These are phyloP conservation scores for Ailurus styani DNA, from an alignment of 2,113 vertebrate genomes.

Conservation along the genomic window DNA sequence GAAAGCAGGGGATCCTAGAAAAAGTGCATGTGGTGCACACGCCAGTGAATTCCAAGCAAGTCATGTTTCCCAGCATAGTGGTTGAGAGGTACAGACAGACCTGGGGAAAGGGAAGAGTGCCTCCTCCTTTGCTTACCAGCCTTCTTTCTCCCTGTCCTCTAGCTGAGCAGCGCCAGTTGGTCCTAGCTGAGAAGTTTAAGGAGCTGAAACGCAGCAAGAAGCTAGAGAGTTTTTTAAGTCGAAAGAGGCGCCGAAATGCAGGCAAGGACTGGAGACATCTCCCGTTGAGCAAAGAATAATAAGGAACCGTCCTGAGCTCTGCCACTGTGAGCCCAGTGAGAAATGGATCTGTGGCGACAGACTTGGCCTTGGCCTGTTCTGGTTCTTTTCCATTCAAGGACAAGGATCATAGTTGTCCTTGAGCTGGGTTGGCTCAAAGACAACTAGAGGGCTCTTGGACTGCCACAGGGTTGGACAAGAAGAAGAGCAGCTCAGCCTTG, in stretches of 20 bases:
- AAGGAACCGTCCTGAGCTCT: neutral
- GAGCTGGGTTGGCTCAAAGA: neutral
- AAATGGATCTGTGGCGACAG: neutral
- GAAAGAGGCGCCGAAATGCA: constrained; percentile 95
- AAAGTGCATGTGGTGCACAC: neutral
- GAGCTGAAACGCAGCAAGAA: constrained; percentile 93
- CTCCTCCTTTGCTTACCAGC: neutral
- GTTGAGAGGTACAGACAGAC: neutral
- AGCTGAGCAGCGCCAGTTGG: constrained; percentile 92
- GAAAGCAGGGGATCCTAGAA: neutral
- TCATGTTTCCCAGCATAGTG: neutral
- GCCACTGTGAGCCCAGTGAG: neutral
- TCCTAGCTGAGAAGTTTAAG: constrained; percentile 90
- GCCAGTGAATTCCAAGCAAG: neutral
- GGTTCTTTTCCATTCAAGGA: neutral
- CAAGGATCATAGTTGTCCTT: neutral
- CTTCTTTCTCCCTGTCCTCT: neutral
- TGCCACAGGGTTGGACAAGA: neutral
- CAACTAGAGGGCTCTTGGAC: neutral
- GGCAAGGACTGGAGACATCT: constrained; percentile 90
- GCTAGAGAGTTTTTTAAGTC: constrained; percentile 92
- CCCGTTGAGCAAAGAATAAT: constrained; percentile 80
- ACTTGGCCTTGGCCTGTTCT: neutral
- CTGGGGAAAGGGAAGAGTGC: neutral
- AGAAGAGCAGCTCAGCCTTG: neutral